Evolutionary conservation across 2,797 vertebrate genomes (phyloP).

Genomic region (Tiaroga cobitis): DNA sequence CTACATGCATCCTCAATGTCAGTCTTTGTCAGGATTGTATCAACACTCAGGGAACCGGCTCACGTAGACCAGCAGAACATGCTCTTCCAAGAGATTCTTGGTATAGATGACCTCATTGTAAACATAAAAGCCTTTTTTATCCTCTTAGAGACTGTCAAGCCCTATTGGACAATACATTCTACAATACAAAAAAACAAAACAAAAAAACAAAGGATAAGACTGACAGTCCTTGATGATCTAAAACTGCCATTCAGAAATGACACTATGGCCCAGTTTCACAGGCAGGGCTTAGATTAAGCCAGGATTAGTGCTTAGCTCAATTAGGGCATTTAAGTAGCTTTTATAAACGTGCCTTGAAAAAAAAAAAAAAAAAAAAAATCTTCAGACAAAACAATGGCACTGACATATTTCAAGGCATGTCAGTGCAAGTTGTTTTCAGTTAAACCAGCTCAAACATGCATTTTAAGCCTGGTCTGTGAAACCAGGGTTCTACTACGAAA

Average conservation of each 20-base stretch:
- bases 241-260: constrained; percentile 23
- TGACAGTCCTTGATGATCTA: constrained; percentile 34
- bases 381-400: too few species aligned
- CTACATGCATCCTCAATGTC: constrained; percentile 70
- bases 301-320: too few species aligned
- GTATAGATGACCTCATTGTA: constrained; percentile 67
- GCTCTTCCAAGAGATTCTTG: constrained; percentile 48
- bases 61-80: constrained; percentile 53
- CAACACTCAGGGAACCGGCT: constrained; percentile 59
- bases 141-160: constrained; percentile 39
- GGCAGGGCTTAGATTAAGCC: too few species aligned
- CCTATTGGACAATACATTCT: constrained; percentile 31
- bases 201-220: constrained; percentile 52
- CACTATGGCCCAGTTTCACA: neutral
- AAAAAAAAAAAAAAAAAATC: too few species aligned
- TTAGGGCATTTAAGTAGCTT: too few species aligned
- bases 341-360: too few species aligned
- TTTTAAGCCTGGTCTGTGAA: too few species aligned
- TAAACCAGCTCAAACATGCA: too few species aligned
- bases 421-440: too few species aligned
- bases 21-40: constrained; percentile 67
- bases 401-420: too few species aligned
- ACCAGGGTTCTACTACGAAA: neutral
- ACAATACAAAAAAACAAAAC: constrained; percentile 16
- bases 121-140: constrained; percentile 56